phyloP scores from a whole-genome alignment of 2,797 vertebrate species.

The Sebastolobus altivelis region DNA sequence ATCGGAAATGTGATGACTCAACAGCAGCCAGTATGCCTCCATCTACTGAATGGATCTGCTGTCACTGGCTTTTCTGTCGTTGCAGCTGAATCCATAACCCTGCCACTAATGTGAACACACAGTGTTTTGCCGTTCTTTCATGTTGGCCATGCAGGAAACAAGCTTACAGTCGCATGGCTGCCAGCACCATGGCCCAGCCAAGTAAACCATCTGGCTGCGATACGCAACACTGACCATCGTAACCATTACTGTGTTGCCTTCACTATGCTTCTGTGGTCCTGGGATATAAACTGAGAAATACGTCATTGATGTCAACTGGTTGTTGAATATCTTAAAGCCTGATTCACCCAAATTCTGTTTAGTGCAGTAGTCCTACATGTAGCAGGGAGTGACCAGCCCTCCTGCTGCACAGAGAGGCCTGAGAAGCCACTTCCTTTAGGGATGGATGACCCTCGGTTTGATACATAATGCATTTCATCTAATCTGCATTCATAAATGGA shows the following conservation, averaged over 20 bases:
- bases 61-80: conserved; percentile 54
- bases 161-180: conserved; percentile 63
- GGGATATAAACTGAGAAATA: conserved; percentile 49
- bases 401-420: conserved; percentile 10
- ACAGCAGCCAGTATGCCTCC: conserved; percentile 48
- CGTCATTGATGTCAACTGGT: conserved; percentile 31
- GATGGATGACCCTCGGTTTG: conserved; percentile 57
- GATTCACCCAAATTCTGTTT: conserved; percentile 1
- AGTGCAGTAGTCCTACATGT: neutral
- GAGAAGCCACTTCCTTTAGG: conserved; percentile 40
- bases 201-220: conserved; percentile 81
- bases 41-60: conserved; percentile 62
- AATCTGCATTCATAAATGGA: conserved; percentile 78
- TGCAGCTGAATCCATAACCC: conserved; percentile 62
- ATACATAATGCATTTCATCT: conserved; percentile 76
- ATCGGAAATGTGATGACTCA: conserved; percentile 63
- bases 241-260: conserved; percentile 53
- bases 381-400: conserved; percentile 17
- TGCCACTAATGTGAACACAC: conserved; percentile 65
- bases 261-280: conserved; percentile 33
- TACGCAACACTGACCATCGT: conserved; percentile 74
- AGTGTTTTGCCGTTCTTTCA: conserved; percentile 64
- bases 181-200: conserved; percentile 69
- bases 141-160: conserved; percentile 74
- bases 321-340: conserved; percentile 13